Percentiles rank a stretch among this genome's conserved stretches.
These are phyloP conservation scores for Buteo buteo DNA, from an alignment of 2,113 vertebrate species.

Conservation along the genomic window DNA sequence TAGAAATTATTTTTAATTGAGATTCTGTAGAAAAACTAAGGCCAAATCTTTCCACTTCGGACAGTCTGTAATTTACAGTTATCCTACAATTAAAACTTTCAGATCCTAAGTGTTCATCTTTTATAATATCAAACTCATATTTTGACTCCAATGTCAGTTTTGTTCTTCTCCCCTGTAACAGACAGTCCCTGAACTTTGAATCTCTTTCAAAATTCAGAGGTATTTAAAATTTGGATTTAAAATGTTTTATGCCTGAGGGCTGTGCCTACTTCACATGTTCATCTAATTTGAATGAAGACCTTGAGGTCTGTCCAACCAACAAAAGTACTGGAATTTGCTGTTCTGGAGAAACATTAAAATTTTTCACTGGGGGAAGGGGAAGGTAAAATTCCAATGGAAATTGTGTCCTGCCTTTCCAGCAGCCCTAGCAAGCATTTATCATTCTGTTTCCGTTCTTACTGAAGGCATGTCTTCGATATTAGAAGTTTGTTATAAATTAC, in stretches of 20 bases:
- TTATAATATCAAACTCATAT: neutral
- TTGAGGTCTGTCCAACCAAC: constrained; percentile 6
- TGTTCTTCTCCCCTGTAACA: neutral
- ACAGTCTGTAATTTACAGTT: neutral
- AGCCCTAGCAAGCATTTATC: neutral
- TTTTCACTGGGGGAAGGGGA: constrained; percentile 16
- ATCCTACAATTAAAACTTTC: neutral
- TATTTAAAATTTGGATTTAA: constrained; percentile 43
- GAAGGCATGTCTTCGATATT: neutral
- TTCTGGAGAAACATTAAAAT: neutral
- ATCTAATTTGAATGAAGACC: constrained; percentile 29
- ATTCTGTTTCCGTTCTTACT: neutral
- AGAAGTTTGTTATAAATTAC: constrained; percentile 4
- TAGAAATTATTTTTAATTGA: neutral
- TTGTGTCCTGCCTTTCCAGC: neutral
- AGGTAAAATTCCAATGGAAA: constrained; percentile 44
- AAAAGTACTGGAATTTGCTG: constrained; percentile 22
- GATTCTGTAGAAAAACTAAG: neutral
- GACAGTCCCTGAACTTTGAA: neutral
- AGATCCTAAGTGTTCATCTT: neutral
- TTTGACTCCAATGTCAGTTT: neutral
- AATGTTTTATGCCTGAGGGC: neutral
- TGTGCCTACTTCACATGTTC: neutral
- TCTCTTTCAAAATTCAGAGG: neutral
- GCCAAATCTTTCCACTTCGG: neutral